Percentiles rank a stretch among this genome's conserved stretches.
Conservation (phyloP, 2,113 vertebrate species). For the Neoarius graeffei region DNA sequence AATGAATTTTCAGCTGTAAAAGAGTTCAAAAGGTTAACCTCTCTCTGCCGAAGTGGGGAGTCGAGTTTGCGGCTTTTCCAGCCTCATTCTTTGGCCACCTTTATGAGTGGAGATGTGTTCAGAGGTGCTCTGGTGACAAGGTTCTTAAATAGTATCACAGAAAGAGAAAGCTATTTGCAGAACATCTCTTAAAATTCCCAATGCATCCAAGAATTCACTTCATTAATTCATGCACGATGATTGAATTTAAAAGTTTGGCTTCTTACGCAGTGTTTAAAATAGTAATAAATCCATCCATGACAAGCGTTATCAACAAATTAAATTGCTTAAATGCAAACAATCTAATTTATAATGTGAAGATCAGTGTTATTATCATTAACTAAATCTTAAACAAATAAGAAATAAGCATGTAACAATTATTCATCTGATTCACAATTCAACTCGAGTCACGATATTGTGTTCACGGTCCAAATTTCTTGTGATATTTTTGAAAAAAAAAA, state of each 20-base stretch:
- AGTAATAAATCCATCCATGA: not conserved
- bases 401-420: no score
- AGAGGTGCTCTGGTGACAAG: not conserved
- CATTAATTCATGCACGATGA: not conserved
- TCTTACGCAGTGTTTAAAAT: not conserved
- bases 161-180: not conserved
- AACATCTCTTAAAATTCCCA: not conserved
- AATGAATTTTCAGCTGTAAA: conserved; percentile 45
- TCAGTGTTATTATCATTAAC: not conserved
- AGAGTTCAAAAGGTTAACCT: conserved; percentile 48
- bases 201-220: not conserved
- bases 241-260: not conserved
- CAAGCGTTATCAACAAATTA: not conserved
- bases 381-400: not conserved
- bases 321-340: not conserved
- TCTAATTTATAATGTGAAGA: not conserved
- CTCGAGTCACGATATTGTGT: no score
- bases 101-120: not conserved
- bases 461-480: no score
- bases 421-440: no score
- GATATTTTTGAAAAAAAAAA: no score
- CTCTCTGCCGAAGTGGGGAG: conserved; percentile 19
- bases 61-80: conserved; percentile 13
- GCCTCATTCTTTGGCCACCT: not conserved
- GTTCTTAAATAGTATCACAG: not conserved